Evolutionary conservation across 2,888 invertebrate species (phyloP).

Genomic region (Pheosia tremula): DNA sequence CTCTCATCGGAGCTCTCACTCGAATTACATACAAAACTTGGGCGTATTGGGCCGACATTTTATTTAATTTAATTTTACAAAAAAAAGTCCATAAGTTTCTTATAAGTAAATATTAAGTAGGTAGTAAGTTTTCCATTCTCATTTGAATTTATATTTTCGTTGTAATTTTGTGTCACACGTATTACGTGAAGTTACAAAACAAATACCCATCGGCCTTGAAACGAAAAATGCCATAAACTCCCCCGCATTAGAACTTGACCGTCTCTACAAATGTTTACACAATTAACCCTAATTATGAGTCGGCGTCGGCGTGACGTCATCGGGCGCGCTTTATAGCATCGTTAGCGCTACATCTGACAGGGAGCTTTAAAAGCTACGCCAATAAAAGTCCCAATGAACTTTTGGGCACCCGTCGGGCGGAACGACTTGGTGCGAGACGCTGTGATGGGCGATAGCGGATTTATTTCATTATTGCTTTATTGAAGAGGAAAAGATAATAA

Average conservation of each 20-base stretch:
- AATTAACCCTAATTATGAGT: conserved; percentile 62
- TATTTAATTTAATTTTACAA: too few relatives aligned
- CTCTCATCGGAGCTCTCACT: too few relatives aligned
- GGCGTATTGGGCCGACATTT: too few relatives aligned
- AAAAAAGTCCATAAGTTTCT: too few relatives aligned
- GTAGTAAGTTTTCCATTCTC: too few relatives aligned
- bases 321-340: conserved; percentile 50
- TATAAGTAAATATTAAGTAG: too few relatives aligned
- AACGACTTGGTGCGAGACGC: conserved; percentile 8
- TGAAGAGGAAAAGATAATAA: too few relatives aligned
- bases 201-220: not conserved
- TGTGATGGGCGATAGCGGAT: conserved; percentile 38
- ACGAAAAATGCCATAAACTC: conserved; percentile 11
- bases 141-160: too few relatives aligned
- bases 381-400: conserved; percentile 60
- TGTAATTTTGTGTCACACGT: not conserved
- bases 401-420: conserved; percentile 41
- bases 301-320: conserved; percentile 48
- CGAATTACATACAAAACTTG: too few relatives aligned
- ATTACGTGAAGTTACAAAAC: not conserved
- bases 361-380: conserved; percentile 50
- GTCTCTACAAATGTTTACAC: conserved; percentile 49
- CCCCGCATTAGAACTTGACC: conserved; percentile 12
- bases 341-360: conserved; percentile 54
- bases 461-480: not conserved